phyloP scores from a whole-genome alignment of 1,140 invertebrate species.

The Drosophila pandora region DNA sequence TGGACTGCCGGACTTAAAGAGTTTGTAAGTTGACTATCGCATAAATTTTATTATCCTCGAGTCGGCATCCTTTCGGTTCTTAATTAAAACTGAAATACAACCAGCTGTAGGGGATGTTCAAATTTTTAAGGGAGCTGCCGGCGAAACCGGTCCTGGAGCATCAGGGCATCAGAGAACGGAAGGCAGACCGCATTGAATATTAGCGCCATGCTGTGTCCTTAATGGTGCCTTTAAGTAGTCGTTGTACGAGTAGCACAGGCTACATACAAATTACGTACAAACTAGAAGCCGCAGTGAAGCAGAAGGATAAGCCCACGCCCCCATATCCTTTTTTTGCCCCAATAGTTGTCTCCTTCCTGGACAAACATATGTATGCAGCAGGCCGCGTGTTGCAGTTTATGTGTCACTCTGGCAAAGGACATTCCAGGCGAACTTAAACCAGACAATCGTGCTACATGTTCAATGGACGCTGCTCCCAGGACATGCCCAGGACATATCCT shows the following conservation, averaged over 20 bases:
- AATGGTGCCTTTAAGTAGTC: constrained; percentile 44
- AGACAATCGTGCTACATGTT: constrained; percentile 42
- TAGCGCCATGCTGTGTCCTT: constrained; percentile 62
- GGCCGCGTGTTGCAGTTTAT: constrained; percentile 55
- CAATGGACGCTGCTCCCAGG: constrained; percentile 4
- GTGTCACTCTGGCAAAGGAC: constrained; percentile 61
- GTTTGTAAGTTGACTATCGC: constrained; percentile 64
- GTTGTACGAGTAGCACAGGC: constrained; percentile 38
- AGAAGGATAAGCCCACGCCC: constrained; percentile 29
- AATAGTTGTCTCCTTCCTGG: not conserved
- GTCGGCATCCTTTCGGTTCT: constrained; percentile 15
- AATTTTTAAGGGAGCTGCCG: constrained; percentile 12
- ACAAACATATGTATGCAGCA: constrained; percentile 38
- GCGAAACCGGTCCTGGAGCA: not conserved
- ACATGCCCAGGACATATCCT: not conserved
- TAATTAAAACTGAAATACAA: constrained; percentile 66
- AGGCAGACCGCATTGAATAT: constrained; percentile 37
- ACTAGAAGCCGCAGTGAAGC: constrained; percentile 17
- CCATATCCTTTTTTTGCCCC: constrained; percentile 4
- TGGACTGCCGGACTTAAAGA: constrained; percentile 67
- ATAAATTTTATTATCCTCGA: not conserved
- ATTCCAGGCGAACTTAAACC: constrained; percentile 41
- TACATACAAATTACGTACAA: constrained; percentile 56
- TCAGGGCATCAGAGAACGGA: not conserved
- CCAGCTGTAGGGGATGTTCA: constrained; percentile 32